Evolutionary conservation across 2,888 invertebrate genomes (phyloP), one percentile per base, ranked within the genome.

Genomic region (Chrysolina haemoptera): DNA sequence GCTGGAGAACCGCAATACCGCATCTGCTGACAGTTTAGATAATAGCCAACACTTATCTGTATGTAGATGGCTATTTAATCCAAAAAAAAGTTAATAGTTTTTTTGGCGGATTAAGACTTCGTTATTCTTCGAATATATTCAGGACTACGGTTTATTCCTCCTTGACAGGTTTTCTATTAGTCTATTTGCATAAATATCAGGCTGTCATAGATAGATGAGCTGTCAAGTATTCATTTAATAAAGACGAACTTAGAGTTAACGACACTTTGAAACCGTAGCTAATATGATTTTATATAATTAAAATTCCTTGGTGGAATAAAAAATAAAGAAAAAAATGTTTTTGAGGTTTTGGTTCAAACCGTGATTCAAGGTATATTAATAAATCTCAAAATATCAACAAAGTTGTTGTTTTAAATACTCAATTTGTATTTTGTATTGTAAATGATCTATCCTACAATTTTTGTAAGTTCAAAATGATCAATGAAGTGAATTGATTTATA

Each of bases 11-110:
- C 81, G 78, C 80, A 79, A 68, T 68, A 76, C 73, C 76, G 74
- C 82, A 82, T 78, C 81, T 82, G 82, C 80, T 82, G 81, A 82
- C 83, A 82, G 79, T 78, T 80, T 77, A 80, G 80, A 81, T 82
- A 82, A 82, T 82, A 82, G 82, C 82, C 82, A 76, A 77, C 79
- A 82, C 81, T 82, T 82, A 82, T 81, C 82, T 80, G 74, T 78
- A 82, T 82, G 81, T 81, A 81, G 80, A 81, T 81, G 76, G 81
- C 77, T 76, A 75, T 80, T 81, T 81, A 81, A 82, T 80, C 73
- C 77, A 41, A 73, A 75, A 79, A 79, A 80, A 80, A 81, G 76
- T 80, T 79, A 78, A 80, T 78, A 80, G 79, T 80, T 81, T 80
- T 76, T 78, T 80, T 78, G 53, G 72, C 75, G 65, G 69, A 75